Percentiles rank a stretch among this genome's conserved stretches.
These are phyloP conservation scores for Penaeus vannamei DNA, from an alignment of 1,140 invertebrate genomes.

Conservation along the genomic window DNA sequence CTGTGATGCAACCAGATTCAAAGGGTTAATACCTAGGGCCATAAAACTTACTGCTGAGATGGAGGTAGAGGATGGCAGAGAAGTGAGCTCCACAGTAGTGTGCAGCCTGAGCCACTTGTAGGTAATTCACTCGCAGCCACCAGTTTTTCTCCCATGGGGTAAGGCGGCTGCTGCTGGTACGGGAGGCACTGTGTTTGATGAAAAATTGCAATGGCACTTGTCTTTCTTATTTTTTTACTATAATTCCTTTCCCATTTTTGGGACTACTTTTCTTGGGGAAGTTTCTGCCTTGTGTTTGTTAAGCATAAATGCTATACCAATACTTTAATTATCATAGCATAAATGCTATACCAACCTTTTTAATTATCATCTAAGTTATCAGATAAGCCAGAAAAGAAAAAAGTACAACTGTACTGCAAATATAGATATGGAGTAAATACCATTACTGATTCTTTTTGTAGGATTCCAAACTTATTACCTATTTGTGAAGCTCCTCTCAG, in stretches of 20 bases:
- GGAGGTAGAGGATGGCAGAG: conserved; percentile 51
- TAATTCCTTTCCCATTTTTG: too few species aligned
- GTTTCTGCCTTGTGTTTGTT: too few species aligned
- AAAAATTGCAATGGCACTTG: too few species aligned
- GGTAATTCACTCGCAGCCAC: conserved; percentile 54
- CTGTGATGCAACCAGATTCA: too few species aligned
- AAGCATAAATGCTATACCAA: background rate
- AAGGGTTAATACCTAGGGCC: background rate
- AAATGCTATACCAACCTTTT: background rate
- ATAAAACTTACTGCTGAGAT: conserved; percentile 40
- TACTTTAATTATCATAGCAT: background rate
- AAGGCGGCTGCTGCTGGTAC: background rate
- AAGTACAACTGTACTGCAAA: too few species aligned
- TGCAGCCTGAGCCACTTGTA: conserved; percentile 45
- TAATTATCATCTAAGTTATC: background rate
- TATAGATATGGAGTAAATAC: too few species aligned
- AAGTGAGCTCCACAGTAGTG: conserved; percentile 56
- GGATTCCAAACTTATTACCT: background rate
- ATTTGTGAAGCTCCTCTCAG: background rate
- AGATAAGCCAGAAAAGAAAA: background rate
- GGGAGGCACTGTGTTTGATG: background rate
- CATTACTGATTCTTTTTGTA: too few species aligned
- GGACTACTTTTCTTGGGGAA: too few species aligned
- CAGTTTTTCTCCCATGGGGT: conserved; percentile 53
- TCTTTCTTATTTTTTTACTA: too few species aligned